Conservation (phyloP, 64 coral and sea anemone species). For the Pachyseris speciosa region DNA sequence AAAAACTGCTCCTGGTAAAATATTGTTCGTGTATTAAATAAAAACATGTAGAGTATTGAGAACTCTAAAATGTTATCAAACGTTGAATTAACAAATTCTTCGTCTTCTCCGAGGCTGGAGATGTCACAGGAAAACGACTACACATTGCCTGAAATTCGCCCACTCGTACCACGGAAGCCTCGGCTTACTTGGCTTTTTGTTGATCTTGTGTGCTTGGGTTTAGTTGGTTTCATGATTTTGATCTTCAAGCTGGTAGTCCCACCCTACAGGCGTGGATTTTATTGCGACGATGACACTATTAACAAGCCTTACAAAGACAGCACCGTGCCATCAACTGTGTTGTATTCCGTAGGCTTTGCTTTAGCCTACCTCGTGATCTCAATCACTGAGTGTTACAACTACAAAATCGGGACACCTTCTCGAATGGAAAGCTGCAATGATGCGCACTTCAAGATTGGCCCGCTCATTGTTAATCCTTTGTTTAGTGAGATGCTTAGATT, state of each 20-base stretch:
- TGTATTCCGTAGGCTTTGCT: conserved; percentile 50
- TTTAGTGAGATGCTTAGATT: conserved; percentile 15
- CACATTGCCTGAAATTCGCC: background rate
- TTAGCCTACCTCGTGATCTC: conserved; percentile 50
- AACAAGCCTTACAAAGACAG: conserved; percentile 91
- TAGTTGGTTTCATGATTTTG: conserved; percentile 4
- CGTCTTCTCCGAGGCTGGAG: background rate
- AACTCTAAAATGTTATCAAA: background rate
- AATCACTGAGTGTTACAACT: conserved; percentile 42
- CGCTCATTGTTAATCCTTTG: background rate
- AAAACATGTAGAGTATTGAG: background rate
- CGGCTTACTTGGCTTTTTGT: conserved; percentile 20
- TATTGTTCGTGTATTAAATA: no score
- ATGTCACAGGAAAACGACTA: background rate
- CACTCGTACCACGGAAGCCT: background rate
- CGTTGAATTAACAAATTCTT: background rate
- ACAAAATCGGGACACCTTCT: background rate
- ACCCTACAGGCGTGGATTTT: conserved; percentile 87
- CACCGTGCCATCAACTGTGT: conserved; percentile 59
- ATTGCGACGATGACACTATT: conserved; percentile 90
- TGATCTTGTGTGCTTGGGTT: conserved; percentile 74
- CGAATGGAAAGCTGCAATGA: background rate
- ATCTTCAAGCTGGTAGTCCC: conserved; percentile 21
- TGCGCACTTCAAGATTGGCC: background rate
- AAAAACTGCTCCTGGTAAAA: no score